Conservation (phyloP, 2,888 invertebrate genomes). For the Mythimna impura region DNA sequence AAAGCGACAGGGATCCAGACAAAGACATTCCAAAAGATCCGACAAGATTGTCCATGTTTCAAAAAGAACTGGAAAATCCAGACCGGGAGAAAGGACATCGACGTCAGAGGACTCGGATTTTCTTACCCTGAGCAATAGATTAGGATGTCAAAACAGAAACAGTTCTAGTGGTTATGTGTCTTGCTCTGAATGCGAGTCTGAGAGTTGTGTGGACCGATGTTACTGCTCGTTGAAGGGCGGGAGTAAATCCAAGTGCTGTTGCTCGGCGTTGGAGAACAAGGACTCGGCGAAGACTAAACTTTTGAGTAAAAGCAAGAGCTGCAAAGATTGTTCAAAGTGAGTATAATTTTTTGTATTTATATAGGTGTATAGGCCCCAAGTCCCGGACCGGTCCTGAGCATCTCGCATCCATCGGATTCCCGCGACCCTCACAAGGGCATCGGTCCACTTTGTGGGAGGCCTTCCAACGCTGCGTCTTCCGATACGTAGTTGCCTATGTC, state of each 20-base stretch:
- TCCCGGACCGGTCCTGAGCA: no score
- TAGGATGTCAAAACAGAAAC: constrained; percentile 91
- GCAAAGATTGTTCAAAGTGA: constrained; percentile 88
- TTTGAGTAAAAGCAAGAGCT: constrained; percentile 80
- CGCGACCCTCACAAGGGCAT: no score
- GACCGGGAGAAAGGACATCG: constrained; percentile 91
- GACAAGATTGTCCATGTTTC: constrained; percentile 84
- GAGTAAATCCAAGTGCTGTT: constrained; percentile 91
- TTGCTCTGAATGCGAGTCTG: constrained; percentile 97
- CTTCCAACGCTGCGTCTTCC: no score
- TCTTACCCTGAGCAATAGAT: constrained; percentile 89
- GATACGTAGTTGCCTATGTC: no score
- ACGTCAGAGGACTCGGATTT: constrained; percentile 92
- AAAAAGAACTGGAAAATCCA: constrained; percentile 85
- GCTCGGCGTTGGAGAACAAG: constrained; percentile 89
- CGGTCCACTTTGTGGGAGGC: no score
- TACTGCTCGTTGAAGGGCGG: constrained; percentile 94
- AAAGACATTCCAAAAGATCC: constrained; percentile 83
- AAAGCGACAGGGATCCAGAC: constrained; percentile 83
- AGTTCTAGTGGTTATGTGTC: constrained; percentile 94
- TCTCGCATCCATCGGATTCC: no score
- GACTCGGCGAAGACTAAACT: constrained; percentile 80
- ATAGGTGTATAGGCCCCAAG: no score
- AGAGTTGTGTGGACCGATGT: constrained; percentile 96
- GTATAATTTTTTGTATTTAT: constrained; percentile 58